These are phyloP conservation scores for Herminia tarsipennalis DNA, from an alignment of 2,888 invertebrate genomes.

Conservation along the genomic window DNA sequence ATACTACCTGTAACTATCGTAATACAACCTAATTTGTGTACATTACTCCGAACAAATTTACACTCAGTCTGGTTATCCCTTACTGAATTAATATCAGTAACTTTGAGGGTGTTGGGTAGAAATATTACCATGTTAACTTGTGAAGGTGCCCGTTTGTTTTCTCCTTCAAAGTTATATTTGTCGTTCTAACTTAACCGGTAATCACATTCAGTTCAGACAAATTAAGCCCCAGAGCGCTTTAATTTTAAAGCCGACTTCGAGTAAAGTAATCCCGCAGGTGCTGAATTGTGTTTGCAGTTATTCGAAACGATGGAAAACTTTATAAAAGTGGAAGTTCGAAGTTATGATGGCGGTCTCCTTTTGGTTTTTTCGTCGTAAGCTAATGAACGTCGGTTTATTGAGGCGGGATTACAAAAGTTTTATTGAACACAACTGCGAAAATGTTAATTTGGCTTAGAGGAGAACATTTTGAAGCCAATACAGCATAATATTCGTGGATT, in stretches of 20 bases:
- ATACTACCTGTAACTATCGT: constrained; percentile 17
- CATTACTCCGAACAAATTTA: constrained; percentile 26
- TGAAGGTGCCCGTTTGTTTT: constrained; percentile 56
- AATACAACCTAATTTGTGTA: constrained; percentile 21
- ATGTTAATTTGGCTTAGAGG: neutral
- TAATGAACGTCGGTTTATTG: constrained; percentile 34
- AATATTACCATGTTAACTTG: constrained; percentile 46
- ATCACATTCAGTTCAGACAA: constrained; percentile 61
- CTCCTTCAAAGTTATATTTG: constrained; percentile 53
- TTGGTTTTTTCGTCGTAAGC: constrained; percentile 39
- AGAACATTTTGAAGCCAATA: neutral
- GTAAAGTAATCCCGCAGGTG: constrained; percentile 63
- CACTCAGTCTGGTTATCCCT: constrained; percentile 33
- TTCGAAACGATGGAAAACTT: constrained; percentile 59
- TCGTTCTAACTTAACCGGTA: constrained; percentile 58
- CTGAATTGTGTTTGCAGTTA: constrained; percentile 61
- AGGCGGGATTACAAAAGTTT: constrained; percentile 43
- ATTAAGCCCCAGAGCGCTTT: constrained; percentile 58
- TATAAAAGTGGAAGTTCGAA: constrained; percentile 46
- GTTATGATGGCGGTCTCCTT: constrained; percentile 39
- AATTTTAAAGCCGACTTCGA: constrained; percentile 56
- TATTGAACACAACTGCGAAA: constrained; percentile 27
- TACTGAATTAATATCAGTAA: constrained; percentile 29
- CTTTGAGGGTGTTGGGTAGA: constrained; percentile 25
- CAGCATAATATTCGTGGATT: too few relatives aligned